Evolutionary conservation across 2,888 invertebrate species (phyloP).

Genomic region (Deroplatys truncata): DNA sequence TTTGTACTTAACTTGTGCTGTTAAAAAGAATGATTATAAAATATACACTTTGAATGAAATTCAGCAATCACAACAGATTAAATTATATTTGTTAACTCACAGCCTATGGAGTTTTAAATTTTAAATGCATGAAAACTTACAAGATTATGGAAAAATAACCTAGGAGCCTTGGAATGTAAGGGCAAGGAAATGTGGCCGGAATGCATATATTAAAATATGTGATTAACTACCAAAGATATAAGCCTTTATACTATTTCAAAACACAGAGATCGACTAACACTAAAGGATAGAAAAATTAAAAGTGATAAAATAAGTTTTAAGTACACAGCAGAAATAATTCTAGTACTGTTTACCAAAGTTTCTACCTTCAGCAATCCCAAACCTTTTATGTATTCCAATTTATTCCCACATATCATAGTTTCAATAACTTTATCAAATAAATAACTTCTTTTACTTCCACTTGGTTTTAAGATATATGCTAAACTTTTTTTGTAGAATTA

Average conservation of each 20-base stretch:
- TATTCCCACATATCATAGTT: not conserved
- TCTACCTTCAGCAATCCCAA: not conserved
- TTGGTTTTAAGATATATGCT: not conserved
- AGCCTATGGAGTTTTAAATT: not conserved
- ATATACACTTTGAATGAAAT: no score
- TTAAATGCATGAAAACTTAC: not conserved
- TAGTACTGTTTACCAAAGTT: not conserved
- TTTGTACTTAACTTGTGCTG: no score
- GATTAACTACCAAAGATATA: not conserved
- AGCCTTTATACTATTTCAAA: not conserved
- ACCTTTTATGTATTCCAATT: not conserved
- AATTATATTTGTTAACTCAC: not conserved
- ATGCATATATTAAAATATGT: not conserved
- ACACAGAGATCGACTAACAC: not conserved
- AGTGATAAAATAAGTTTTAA: not conserved
- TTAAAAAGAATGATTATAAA: no score
- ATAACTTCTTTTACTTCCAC: not conserved
- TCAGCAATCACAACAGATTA: no score
- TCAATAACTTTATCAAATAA: not conserved
- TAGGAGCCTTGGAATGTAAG: not conserved
- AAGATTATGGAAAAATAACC: not conserved
- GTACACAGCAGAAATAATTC: not conserved
- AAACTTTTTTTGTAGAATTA: not conserved
- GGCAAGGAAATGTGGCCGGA: not conserved
- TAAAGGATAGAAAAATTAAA: not conserved